Conservation (phyloP, 2,888 invertebrate genomes). For the Athrips mouffetella region DNA sequence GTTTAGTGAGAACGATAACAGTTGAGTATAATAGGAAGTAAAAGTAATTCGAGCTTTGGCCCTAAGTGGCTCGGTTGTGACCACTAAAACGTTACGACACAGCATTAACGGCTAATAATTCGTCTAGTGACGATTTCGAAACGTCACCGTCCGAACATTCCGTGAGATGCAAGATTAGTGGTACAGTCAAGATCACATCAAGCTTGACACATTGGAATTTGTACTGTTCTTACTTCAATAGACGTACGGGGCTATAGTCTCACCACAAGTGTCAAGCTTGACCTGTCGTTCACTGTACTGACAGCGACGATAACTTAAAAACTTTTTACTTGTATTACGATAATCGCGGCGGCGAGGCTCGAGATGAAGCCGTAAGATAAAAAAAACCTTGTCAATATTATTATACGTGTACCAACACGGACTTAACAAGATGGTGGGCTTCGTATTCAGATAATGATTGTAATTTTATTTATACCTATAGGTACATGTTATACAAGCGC, state of each 20-base stretch:
- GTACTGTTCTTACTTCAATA: too few relatives aligned
- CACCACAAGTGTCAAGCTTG: too few relatives aligned
- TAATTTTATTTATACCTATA: conserved; percentile 53
- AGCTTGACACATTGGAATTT: too few relatives aligned
- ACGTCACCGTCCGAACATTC: conserved; percentile 53
- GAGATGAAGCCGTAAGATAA: conserved; percentile 60
- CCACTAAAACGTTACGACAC: conserved; percentile 56
- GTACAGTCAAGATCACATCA: too few relatives aligned
- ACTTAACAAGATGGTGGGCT: conserved; percentile 64
- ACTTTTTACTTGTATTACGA: conserved; percentile 59
- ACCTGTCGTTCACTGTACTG: too few relatives aligned
- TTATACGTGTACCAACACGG: conserved; percentile 55
- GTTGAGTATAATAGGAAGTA: conserved; percentile 28
- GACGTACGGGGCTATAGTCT: too few relatives aligned
- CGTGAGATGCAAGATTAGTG: conserved; percentile 60
- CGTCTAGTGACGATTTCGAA: conserved; percentile 63
- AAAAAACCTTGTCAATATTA: conserved; percentile 66
- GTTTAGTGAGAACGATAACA: conserved; percentile 25
- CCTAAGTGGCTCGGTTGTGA: conserved; percentile 55
- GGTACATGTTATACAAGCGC: conserved; percentile 44
- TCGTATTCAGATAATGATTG: conserved; percentile 57
- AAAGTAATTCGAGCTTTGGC: conserved; percentile 53
- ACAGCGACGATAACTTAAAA: conserved; percentile 60
- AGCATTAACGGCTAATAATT: conserved; percentile 66
- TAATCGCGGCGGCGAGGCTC: conserved; percentile 49